Base-by-base conservation (phyloP, 2,797 vertebrate genomes). In the Florisuga fusca region DNA sequence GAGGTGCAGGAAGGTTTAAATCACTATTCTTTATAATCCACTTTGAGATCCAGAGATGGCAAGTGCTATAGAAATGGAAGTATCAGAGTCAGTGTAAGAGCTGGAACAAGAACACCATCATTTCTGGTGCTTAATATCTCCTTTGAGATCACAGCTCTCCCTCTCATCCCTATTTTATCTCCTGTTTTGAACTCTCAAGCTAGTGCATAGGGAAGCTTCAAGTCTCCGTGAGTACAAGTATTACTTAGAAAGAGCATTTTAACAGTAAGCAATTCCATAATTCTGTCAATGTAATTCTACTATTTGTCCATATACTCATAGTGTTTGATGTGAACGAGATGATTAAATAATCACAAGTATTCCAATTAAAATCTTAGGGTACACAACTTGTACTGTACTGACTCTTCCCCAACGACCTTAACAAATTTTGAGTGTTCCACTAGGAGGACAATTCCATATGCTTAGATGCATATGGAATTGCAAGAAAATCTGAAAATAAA, bases 11-110 rank as follows among this genome's bases (percentile, higher is more conserved):
- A 94, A 96, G 93, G 93, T 95, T 96, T 96, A 96, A 94, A 97
- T 92, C 95, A 96, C 94, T 97, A 97, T 97, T 97, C 96, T 97
- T 97, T 96, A 97, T 96, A 97, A 97, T 97, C 95, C 97, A 97
- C 84, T 97, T 96, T 97, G 96, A 97, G 95, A 97, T 97, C 96
- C 96, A 96, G 94, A 97, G 96, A 97, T 97, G 96, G 96, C 94
- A 97, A 97, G 95, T 90, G 95, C 97, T 96, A 96, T 61, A 93
- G 94, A 97, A 96, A 95, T 96, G 96, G 94, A 97, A 97, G 94
- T 94, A 96, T 96, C 92, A 97, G 73, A 94, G 94, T 96, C 93
- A 97, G 96, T 96, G 90, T 54, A 97, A 96, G 93, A 96, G 91
- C 93, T 95, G 87, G 80, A 87, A 94, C 67, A 97, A 90, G 84